Percentiles rank a stretch among this genome's conserved stretches.
These are phyloP conservation scores for Berghia stephanieae DNA, from an alignment of 1,140 invertebrate species.

Conservation along the genomic window DNA sequence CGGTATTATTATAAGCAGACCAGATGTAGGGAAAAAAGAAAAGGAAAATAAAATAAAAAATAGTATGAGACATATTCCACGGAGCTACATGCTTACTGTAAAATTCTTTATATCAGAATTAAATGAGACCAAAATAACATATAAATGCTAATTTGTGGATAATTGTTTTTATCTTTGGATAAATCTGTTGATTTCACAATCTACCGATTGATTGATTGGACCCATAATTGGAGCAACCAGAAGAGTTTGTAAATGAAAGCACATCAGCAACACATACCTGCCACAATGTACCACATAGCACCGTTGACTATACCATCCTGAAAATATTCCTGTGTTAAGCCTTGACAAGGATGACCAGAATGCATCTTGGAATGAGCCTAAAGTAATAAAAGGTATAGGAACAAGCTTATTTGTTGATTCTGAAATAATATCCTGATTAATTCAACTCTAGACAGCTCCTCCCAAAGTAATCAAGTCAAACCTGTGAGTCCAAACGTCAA, in stretches of 20 bases:
- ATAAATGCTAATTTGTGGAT: background rate
- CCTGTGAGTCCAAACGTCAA: too few relatives aligned
- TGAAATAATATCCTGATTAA: too few relatives aligned
- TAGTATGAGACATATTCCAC: background rate
- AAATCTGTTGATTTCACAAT: background rate
- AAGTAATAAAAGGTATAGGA: constrained; percentile 8
- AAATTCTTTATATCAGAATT: background rate
- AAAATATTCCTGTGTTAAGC: constrained; percentile 70
- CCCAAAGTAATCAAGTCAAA: too few relatives aligned
- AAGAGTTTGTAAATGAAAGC: background rate
- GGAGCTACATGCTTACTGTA: background rate
- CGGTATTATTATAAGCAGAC: background rate
- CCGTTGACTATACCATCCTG: constrained; percentile 89
- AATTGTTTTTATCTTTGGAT: background rate
- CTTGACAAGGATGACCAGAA: constrained; percentile 50
- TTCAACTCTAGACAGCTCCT: too few relatives aligned
- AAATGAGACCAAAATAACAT: too few relatives aligned
- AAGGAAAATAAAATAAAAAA: background rate
- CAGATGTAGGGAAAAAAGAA: background rate
- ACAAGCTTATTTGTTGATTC: too few relatives aligned
- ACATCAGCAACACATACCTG: too few relatives aligned
- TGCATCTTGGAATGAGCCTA: constrained; percentile 65
- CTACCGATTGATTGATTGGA: background rate
- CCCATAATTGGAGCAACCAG: background rate
- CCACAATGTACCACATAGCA: constrained; percentile 87